phyloP scores from a whole-genome alignment of 2,113 vertebrate genomes.

The Psittacara wagleri region DNA sequence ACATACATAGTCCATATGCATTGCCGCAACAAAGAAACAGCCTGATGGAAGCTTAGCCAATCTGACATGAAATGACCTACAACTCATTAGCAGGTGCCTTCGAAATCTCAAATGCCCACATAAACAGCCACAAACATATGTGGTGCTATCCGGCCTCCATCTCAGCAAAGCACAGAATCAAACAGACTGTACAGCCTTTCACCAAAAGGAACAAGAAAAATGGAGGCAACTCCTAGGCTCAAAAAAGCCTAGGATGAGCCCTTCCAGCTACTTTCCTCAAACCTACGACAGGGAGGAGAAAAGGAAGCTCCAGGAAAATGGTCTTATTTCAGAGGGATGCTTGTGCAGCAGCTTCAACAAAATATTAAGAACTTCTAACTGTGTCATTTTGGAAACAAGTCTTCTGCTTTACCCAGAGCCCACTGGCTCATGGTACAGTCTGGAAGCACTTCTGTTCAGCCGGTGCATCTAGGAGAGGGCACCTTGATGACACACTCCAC shows the following conservation, averaged over 20 bases:
- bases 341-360: background rate
- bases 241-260: background rate
- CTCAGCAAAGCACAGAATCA: background rate
- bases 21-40: background rate
- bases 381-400: background rate
- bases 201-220: background rate
- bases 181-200: background rate
- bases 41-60: conserved; percentile 16
- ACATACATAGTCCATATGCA: background rate
- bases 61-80: conserved; percentile 30
- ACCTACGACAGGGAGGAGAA: background rate
- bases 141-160: conserved; percentile 17
- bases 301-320: background rate
- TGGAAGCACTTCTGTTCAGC: background rate
- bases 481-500: background rate
- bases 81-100: conserved; percentile 27
- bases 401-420: background rate
- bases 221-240: background rate
- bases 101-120: conserved; percentile 46
- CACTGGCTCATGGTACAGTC: background rate
- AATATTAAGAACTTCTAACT: background rate
- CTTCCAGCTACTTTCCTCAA: background rate
- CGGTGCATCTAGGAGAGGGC: background rate
- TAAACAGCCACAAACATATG: conserved; percentile 30
- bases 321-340: background rate